phyloP scores from a whole-genome alignment of 2,888 invertebrate species.

The Eupithecia insigniata region DNA sequence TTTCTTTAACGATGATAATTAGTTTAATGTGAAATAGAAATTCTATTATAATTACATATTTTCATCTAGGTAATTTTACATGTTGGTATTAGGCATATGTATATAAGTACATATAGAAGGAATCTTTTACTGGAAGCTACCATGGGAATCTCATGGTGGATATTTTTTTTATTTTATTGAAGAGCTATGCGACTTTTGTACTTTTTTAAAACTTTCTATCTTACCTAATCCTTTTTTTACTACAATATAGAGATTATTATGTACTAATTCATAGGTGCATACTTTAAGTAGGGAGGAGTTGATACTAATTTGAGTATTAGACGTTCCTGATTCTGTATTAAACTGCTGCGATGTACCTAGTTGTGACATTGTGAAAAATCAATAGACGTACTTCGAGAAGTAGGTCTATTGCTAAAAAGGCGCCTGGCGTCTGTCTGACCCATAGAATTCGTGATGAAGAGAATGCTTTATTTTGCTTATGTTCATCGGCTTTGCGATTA shows the following conservation, averaged over 20 bases:
- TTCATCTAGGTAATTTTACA: neutral
- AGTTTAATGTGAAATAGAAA: neutral
- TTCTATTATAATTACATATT: neutral
- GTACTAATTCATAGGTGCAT: too few species aligned
- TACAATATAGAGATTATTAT: too few species aligned
- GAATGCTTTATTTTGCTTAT: neutral
- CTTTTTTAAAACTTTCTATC: neutral
- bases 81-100: neutral
- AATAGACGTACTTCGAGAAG: neutral
- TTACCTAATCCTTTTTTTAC: neutral
- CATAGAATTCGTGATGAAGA: neutral
- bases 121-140: neutral
- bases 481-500: neutral
- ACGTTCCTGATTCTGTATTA: too few species aligned
- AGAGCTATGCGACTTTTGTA: neutral
- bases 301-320: neutral
- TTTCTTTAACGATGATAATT: neutral
- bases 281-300: neutral
- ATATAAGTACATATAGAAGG: neutral
- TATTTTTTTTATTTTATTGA: neutral
- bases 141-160: neutral
- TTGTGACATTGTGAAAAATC: too few species aligned
- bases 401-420: neutral
- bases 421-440: neutral
- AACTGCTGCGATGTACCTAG: neutral